Base-by-base conservation (phyloP, 2,888 invertebrate genomes). In the Cephus sareptanus region DNA sequence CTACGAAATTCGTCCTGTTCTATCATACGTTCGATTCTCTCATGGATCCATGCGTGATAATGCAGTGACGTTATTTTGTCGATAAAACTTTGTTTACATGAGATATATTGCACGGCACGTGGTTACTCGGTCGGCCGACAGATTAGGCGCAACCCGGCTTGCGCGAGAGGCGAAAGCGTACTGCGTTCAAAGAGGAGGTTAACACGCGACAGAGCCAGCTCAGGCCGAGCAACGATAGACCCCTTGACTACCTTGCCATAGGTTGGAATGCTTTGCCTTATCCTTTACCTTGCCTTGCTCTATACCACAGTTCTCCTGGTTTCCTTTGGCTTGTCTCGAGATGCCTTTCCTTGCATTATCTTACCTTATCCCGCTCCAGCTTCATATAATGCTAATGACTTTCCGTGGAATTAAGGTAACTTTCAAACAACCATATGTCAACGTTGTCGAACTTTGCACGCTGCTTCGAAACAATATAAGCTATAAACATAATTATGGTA, bases 111-210 rank as follows among this genome's bases (percentile, higher is more conserved):
- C 40, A 15, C 40, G 40, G 80, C 83, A 85, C 84, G 84, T 85
- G 84, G 83, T 76, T 73, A 71, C 78, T 69, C 30, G 76, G 77
- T 76, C 73, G 78, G 76, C 76, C 77, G 77, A 76, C 78, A 74
- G 80, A 84, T 86, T 89, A 86, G 86, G 84, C 85, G 88, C 88
- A 90, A 89, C 87, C 90, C 88, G 87, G 85, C 89, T 87, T 89
- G 88, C 88, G 87, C 90, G 89, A 88, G 87, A 86, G 89, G 88
- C 90, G 87, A 86, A 84, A 88, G 86, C 89, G 86, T 86, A 90
- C 90, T 89, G 88, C 87, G 88, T 84, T 81, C 87, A 82, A 83
- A 81, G 85, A 85, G 86, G 85, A 89, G 87, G 86, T 87, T 86
- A 89, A 89, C 88, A 89, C 87, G 89, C 89, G 87, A 85, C 87